Evolutionary conservation across 2,113 vertebrate species (phyloP).

Genomic region (Paradoxurus hermaphroditus): DNA sequence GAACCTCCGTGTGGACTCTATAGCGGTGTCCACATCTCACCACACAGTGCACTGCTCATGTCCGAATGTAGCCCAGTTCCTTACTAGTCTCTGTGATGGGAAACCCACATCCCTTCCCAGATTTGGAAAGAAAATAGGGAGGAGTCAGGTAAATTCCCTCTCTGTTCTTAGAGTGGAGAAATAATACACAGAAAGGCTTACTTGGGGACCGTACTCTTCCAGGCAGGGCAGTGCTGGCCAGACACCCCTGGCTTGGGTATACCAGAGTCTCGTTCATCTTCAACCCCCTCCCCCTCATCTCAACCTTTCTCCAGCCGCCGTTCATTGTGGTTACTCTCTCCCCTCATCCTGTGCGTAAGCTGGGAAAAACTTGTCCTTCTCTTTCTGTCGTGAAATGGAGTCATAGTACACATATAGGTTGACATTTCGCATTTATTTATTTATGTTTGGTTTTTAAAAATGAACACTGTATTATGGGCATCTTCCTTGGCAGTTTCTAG

Average conservation of each 20-base stretch:
- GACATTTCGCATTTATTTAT: not conserved
- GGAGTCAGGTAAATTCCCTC: not conserved
- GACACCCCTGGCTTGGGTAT: accelerated
- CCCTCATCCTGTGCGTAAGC: not conserved
- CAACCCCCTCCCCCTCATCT: accelerated
- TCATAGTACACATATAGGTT: not conserved
- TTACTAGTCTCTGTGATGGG: not conserved
- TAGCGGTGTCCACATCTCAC: accelerated
- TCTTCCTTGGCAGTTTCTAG: not conserved
- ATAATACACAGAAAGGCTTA: not conserved
- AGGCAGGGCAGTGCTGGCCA: too few species aligned
- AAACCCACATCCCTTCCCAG: not conserved
- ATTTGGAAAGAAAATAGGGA: not conserved
- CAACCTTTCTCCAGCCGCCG: accelerated
- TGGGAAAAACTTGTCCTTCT: not conserved
- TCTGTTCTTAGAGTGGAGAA: not conserved
- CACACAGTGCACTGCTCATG: accelerated
- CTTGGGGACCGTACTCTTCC: not conserved
- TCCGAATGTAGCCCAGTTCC: not conserved
- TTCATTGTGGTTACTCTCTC: accelerated
- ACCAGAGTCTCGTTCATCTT: not conserved
- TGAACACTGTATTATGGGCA: too few species aligned
- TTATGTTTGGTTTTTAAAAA: not conserved
- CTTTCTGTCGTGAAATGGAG: not conserved
- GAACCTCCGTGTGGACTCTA: not conserved